phyloP scores from a whole-genome alignment of 53 echinoderm and acorn worm genomes.

The Pentamera pediparva region DNA sequence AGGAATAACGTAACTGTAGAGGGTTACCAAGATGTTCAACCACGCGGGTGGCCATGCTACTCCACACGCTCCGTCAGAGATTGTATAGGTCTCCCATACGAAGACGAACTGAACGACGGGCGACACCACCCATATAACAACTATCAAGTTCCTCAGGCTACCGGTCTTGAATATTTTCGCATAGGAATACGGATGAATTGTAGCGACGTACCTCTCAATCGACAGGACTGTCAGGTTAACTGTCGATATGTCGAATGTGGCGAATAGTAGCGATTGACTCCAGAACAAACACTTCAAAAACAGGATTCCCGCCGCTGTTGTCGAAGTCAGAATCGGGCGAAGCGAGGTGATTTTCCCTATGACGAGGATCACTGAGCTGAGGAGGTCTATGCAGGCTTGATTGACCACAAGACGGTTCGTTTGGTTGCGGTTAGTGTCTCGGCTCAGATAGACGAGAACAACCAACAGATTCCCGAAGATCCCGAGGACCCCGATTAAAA shows the following conservation, averaged over 20 bases:
- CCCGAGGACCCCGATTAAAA: constrained; percentile 29
- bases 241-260: constrained; percentile 56
- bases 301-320: no score
- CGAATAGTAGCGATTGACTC: constrained; percentile 52
- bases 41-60: background rate
- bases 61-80: background rate
- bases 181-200: constrained; percentile 62
- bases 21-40: constrained; percentile 40
- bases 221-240: constrained; percentile 68
- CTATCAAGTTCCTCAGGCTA: background rate
- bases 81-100: background rate
- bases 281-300: constrained; percentile 65
- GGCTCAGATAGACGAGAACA: constrained; percentile 37
- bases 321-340: background rate
- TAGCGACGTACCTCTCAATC: constrained; percentile 63
- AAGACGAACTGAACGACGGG: constrained; percentile 32
- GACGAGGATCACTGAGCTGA: constrained; percentile 51
- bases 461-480: constrained; percentile 51
- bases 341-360: background rate
- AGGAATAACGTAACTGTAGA: constrained; percentile 67
- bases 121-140: constrained; percentile 11
- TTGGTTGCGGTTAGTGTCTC: constrained; percentile 41
- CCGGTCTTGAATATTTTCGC: constrained; percentile 41
- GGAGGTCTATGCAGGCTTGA: constrained; percentile 59
- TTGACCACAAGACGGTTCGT: constrained; percentile 63